Evolutionary conservation across 2,888 invertebrate species (phyloP).

Genomic region (Heliconius charithonia): DNA sequence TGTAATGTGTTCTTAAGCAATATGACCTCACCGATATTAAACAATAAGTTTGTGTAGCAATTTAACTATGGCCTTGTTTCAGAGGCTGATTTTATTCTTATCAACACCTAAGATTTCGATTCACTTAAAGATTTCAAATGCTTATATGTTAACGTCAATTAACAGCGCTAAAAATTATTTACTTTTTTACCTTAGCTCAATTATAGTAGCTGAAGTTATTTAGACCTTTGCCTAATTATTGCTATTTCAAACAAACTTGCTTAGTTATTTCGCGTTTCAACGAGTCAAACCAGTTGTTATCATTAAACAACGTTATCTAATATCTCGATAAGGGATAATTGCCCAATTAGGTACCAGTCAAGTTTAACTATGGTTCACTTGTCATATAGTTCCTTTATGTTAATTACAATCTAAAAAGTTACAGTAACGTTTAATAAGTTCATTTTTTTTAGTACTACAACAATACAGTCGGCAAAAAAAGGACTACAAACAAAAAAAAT

Average conservation of each 20-base stretch:
- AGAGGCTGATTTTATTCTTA: conserved; percentile 26
- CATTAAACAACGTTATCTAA: conserved; percentile 37
- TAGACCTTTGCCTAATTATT: conserved; percentile 22
- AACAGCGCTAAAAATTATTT: background rate
- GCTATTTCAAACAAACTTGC: conserved; percentile 2
- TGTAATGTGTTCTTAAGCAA: conserved; percentile 31
- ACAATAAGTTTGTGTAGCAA: conserved; percentile 37
- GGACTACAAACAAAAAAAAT: too few species aligned
- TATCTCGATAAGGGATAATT: conserved; percentile 37
- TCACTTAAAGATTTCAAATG: background rate
- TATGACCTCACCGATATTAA: conserved; percentile 31
- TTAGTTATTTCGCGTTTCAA: conserved; percentile 18
- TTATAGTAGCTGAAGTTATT: background rate
- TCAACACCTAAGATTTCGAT: background rate
- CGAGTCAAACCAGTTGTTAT: conserved; percentile 35
- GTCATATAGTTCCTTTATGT: conserved; percentile 19
- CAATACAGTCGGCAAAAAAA: background rate
- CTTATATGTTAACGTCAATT: background rate
- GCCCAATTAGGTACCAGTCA: conserved; percentile 32
- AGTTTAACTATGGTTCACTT: conserved; percentile 42
- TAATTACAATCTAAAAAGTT: background rate
- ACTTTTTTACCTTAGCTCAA: too few species aligned
- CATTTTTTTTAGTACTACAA: background rate
- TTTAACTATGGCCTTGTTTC: conserved; percentile 31
- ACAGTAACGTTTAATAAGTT: background rate